Percentiles rank a stretch among this genome's conserved stretches.
These are phyloP conservation scores for Plotosus lineatus DNA, from an alignment of 2,113 vertebrate genomes.

Conservation along the genomic window DNA sequence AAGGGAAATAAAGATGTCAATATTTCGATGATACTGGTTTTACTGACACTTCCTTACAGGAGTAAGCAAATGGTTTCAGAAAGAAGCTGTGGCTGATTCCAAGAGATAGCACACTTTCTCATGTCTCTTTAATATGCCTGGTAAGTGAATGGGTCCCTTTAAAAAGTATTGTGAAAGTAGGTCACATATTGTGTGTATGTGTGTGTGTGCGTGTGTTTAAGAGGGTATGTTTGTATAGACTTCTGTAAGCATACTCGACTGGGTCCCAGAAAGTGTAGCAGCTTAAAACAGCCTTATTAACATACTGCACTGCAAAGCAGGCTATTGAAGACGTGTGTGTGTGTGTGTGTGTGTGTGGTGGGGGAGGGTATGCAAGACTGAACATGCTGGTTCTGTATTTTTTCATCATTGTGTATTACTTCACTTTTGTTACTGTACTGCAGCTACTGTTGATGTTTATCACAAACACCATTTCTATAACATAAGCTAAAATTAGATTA, in stretches of 20 bases:
- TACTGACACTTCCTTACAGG: too few relatives aligned
- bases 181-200: not conserved
- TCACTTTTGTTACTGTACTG: too few relatives aligned
- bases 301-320: constrained; percentile 48
- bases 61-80: too few relatives aligned
- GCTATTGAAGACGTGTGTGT: constrained; percentile 20
- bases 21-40: too few relatives aligned
- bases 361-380: not conserved
- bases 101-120: too few relatives aligned
- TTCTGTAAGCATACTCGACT: constrained; percentile 28
- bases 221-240: not conserved
- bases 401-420: not conserved
- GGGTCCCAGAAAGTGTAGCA: constrained; percentile 44
- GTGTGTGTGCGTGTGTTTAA: not conserved
- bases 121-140: too few relatives aligned
- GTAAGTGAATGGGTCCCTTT: too few relatives aligned
- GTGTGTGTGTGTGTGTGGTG: constrained; percentile 6
- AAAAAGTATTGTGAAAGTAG: constrained; percentile 25
- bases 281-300: constrained; percentile 45
- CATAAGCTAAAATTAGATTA: too few relatives aligned
- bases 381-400: not conserved
- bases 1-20: too few relatives aligned
- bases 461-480: not conserved
- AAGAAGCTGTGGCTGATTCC: too few relatives aligned
- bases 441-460: not conserved